Evolutionary conservation across 53 echinoderm and acorn worm genomes (phyloP), one percentile per base, ranked within the genome.

Genomic region (Crossaster papposus): DNA sequence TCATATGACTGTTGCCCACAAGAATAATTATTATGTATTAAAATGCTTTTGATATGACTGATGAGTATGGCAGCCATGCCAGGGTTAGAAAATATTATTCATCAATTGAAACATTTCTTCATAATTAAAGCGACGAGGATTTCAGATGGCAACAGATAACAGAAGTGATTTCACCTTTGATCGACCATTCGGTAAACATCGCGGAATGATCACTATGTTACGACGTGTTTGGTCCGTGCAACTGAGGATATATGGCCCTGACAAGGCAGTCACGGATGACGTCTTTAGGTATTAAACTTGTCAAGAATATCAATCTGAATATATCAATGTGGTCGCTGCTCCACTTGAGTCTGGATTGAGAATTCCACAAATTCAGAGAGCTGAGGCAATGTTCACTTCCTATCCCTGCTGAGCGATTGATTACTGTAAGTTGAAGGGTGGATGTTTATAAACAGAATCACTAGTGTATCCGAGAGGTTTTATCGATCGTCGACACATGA

Each of bases 131-230:
- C 4, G 65, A 4, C 26, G 38, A 36, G 38, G 33, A 37, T 26
- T 35, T 82, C 34, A 65, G 30, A 65, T 28, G 50, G 82, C 44
- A 20, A 82, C 82, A 82, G 65, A 82, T 68, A n/a, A 65, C 12
- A 64, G 22, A 37, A 70, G 54, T 44, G 65, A 82, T 82, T 38
- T 68, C 24, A n/a, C 26, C 63, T 82, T 82, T 68, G 82, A 65
- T 82, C n/a, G 5, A 36, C 34, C 36, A 14, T 36, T 34, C 11
- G 64, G 65, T 36, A 50, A 38, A 82, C 31, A 64, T 65, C 33
- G 38, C 30, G 82, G 82, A 82, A 82, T 65, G 82, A 82, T 82
- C 82, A 68, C 82, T 33, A 82, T 82, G 30, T 26, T 36, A 82
- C 38, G 82, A 82, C 68, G 82, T 68, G 36, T 65, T 38, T 63